Evolutionary conservation across 2,113 vertebrate species (phyloP), one percentile per base, ranked within the genome.

Genomic region (Clarias magur): DNA sequence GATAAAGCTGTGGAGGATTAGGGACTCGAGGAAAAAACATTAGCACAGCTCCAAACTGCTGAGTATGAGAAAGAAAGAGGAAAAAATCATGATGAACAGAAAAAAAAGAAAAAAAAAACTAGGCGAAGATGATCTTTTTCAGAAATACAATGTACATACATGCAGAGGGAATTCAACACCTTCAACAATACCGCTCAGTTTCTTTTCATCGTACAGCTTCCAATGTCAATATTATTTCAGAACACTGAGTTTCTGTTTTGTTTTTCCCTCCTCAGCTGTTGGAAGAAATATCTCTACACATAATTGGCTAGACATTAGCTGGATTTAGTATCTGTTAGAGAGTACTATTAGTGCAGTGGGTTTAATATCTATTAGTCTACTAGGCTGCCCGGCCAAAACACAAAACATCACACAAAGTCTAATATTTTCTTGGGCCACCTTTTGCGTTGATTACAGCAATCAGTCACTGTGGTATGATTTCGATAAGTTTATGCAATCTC

Each of bases 1-100:
- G n/a, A 67, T 67, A 27, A 67, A 67, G 25, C 63, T 27, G 4
- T 67, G 63, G 23, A 53, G 81, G 81, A 83, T 82, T 82, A 82
- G 80, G 59, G 79, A 62, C 8, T 10, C 56, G 42, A 7, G 42
- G 48, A 48, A 48, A 23, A 27, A 19, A 59, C 34, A 82, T 48
- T 34, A 42, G 59, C 42, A 82, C 13, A 16, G 23, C 60, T 65
- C 59, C 60, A 81, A 81, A 59, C 59, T 63, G 80, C 56, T 80
- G 48, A 56, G 5, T 42, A 8, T 13, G 34, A 63, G 59, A 42
- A 60, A 60, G 16, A 62, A 63, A 81, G 0, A 56, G 56, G 27
- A 15, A n/a, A 13, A 48, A 48, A 48, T 8, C 48, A 48, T 48
- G 48, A 48, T 48, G 48, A 48, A 48, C 48, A 48, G 42, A 60